Evolutionary conservation across 1,140 invertebrate species (phyloP).

Genomic region (Leptinotarsa undecemlineata): DNA sequence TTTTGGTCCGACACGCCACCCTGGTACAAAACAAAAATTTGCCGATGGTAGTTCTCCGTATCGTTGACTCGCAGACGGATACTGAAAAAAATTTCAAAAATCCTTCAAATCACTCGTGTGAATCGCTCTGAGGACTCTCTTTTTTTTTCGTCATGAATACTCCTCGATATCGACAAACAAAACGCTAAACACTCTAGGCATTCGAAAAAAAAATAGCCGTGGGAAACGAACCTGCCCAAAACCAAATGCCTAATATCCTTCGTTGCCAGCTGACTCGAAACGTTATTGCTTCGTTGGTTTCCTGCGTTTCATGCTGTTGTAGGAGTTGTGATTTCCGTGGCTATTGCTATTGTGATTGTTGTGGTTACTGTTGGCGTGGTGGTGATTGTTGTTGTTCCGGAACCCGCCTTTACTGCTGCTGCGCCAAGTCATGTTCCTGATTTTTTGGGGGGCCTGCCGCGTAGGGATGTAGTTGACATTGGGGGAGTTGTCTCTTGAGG

Average conservation of each 20-base stretch:
- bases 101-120: background rate
- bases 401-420: constrained; percentile 22
- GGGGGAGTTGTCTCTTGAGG: constrained; percentile 50
- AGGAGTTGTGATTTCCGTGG: constrained; percentile 28
- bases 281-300: constrained; percentile 40
- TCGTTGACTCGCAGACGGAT: background rate
- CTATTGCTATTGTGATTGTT: constrained; percentile 21
- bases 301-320: constrained; percentile 40
- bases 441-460: constrained; percentile 26
- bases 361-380: constrained; percentile 12
- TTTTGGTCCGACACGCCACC: constrained; percentile 2
- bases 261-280: background rate
- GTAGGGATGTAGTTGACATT: constrained; percentile 40
- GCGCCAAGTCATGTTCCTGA: constrained; percentile 7
- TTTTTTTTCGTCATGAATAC: constrained; percentile 6
- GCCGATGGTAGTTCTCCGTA: background rate
- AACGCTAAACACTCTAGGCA: constrained; percentile 1
- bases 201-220: background rate
- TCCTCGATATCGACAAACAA: background rate
- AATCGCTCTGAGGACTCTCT: background rate
- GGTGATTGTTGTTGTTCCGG: background rate
- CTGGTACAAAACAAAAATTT: background rate
- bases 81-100: background rate
- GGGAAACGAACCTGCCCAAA: background rate
- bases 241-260: background rate